Base-by-base conservation (phyloP, 2,113 vertebrate species). In the Hydrolagus affinis region DNA sequence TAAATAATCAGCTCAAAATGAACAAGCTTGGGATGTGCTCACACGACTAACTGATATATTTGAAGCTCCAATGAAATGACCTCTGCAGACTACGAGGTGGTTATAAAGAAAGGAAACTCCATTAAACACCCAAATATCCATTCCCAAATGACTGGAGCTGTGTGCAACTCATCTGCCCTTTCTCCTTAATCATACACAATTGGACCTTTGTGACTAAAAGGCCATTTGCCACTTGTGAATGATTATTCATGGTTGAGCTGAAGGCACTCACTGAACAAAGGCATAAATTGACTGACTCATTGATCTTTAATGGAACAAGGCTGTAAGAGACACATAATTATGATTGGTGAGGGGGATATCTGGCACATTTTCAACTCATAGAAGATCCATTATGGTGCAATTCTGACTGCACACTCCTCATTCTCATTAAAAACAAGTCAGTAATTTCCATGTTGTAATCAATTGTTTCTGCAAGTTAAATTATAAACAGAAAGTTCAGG, bases 91-190 rank as follows among this genome's bases (percentile, higher is more conserved):
- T 14, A 66, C 19, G 14, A 64, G 62, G 8, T 66, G 28, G 25
- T 32, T 9, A 83, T 66, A 62, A 83, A 68, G 17, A 60, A 66
- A 21, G 11, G 28, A 83, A 83, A 83, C 60, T 32, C 62, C 59
- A 83, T 83, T 83, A 83, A 83, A 66, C 66, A 15, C 78, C 15
- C n/a, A 83, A 68, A 66, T 83, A 66, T 64, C 78, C 78, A 9
- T 64, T 83, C 66, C 62, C 9, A 83, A 66, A 83, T 32, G 28
- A 30, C 78, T 66, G 62, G 30, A 68, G 17, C 60, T 44, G 44
- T 44, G 6, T 44, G 1, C 28, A 68, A 68, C 66, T 83, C 60
- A 11, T 19, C 25, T 66, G 62, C 19, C 60, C 23, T 30, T 83
- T 32, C n/a, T 11, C 8, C 60, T 83, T 62, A 83, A 83, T 83